Evolutionary conservation across 1,140 invertebrate genomes (phyloP), one percentile per base, ranked within the genome.

Genomic region (Pygmarrhopalites habei): DNA sequence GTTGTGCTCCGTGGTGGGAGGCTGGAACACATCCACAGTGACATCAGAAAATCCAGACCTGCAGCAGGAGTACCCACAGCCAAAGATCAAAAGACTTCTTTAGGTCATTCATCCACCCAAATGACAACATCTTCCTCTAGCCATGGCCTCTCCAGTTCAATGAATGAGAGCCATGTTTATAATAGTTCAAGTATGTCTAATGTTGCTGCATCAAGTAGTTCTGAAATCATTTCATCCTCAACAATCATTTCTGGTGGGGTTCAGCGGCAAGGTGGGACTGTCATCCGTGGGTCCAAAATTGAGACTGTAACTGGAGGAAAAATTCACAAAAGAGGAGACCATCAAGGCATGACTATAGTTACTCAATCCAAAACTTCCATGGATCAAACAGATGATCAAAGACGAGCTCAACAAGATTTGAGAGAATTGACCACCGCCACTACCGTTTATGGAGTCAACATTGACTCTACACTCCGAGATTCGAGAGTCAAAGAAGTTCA

Each of bases 341-440:
- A 67, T 14, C 62, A 70, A 52, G 69, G 69, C 1, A 62, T 70
- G 58, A 70, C 69, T 1, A 64, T 70, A 23, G 61, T 67, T 0
- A 65, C 65, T 14, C 69, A 70, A 26, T 63, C 69, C 15, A 67
- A 67, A 60, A 58, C 65, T 1, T 62, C 60, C 17, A 67, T 66
- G 65, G 60, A 63, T 2, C 60, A 65, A 47, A 67, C 69, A 21
- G 58, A 60, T 15, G 66, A 70, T 35, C 65, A 67, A 46, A 39
- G 30, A 29, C 32, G 57, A 49, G 69, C 65, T 15, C 65, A 70
- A 57, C 53, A 63, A 12, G 58, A 67, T n/a, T 28, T 70, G 30
- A 52, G 65, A 39, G 32, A 59, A 12, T 23, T 70, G 12, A 59
- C 61, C 19, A 26, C 26, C 3, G 21, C 62, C 10, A 28, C 15